Evolutionary conservation across 2,888 invertebrate genomes (phyloP).

Genomic region (Germaria angustata): DNA sequence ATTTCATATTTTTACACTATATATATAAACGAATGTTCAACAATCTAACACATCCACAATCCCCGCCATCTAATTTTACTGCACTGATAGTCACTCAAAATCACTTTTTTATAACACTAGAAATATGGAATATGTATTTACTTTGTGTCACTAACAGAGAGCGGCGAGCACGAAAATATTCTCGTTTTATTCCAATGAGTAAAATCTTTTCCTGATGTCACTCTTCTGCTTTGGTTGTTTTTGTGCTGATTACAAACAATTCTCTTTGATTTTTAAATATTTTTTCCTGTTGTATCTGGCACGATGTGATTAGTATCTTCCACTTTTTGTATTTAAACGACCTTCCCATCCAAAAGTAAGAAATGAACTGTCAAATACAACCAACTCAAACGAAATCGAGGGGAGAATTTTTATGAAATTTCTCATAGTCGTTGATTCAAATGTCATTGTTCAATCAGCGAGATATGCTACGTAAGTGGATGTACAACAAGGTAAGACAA

Average conservation of each 20-base stretch:
- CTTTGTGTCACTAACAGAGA: conserved; percentile 69
- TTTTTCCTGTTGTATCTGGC: conserved; percentile 51
- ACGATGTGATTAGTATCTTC: conserved; percentile 55
- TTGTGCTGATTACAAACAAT: conserved; percentile 53
- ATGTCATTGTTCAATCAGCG: too few relatives aligned
- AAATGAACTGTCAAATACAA: conserved; percentile 74
- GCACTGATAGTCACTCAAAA: conserved; percentile 43
- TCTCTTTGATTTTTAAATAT: conserved; percentile 58
- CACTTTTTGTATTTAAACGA: conserved; percentile 70
- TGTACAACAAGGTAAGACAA: too few relatives aligned
- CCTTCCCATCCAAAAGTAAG: conserved; percentile 77
- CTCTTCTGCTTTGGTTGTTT: conserved; percentile 52
- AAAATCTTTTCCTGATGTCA: conserved; percentile 40
- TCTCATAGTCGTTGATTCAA: too few relatives aligned
- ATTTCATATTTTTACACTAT: conserved; percentile 36
- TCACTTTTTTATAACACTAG: conserved; percentile 42
- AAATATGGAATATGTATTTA: conserved; percentile 55
- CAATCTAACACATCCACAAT: conserved; percentile 39
- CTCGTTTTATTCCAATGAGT: conserved; percentile 63
- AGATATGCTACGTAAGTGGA: too few relatives aligned
- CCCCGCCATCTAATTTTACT: conserved; percentile 55
- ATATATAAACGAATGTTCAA: conserved; percentile 21
- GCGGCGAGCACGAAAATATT: conserved; percentile 63
- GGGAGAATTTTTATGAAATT: too few relatives aligned
- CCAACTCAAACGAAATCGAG: background rate